Base-by-base conservation (phyloP, 2,797 vertebrate species). In the Menidia menidia region DNA sequence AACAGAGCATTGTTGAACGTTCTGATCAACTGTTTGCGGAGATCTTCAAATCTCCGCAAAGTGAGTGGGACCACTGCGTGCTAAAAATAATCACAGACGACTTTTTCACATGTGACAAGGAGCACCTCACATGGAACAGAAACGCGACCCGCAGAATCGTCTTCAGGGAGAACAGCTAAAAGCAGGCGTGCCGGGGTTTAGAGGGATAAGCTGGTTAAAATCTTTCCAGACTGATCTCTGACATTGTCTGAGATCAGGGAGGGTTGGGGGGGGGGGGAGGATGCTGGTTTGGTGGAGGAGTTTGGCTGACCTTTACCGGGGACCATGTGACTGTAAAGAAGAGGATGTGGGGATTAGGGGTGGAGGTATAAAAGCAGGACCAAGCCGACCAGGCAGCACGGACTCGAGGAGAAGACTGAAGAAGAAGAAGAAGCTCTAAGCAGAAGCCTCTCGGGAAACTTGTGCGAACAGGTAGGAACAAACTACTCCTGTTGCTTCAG, bases 241-340 rank as follows among this genome's bases (percentile, higher is more conserved):
- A 83, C 79, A 74, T 19, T 0, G 53, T 83, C 73, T 56, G 11
- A 4, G 44, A 62, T 3, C 15, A 39, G 35, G 35, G 19, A 45
- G 12, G 12, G 59, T 41, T 55, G 48, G 47, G 39, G 41, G 41
- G 14, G 30, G 54, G 59, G 0, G 16, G 71, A 45, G 12, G 75
- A 45, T 42, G 69, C 58, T 63, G 42, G 68, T 9, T n/a, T 44
- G 64, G n/a, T 57, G 18, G 42, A 71, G 56, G 75, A 45, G 66
- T 68, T 72, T 78, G 61, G 64, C 68, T 85, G 86, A 89, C 78
- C 83, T 77, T 76, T 59, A 47, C 33, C 3, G 6, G 6, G n/a
- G 81, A 73, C 44, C 89, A 88, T 65, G 83, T 92, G 91, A 91
- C 84, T 75, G 76, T 64, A 72, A 86, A 90, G 16, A 77, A 71